Conservation (phyloP, 2,113 vertebrate species). For the Puma concolor region DNA sequence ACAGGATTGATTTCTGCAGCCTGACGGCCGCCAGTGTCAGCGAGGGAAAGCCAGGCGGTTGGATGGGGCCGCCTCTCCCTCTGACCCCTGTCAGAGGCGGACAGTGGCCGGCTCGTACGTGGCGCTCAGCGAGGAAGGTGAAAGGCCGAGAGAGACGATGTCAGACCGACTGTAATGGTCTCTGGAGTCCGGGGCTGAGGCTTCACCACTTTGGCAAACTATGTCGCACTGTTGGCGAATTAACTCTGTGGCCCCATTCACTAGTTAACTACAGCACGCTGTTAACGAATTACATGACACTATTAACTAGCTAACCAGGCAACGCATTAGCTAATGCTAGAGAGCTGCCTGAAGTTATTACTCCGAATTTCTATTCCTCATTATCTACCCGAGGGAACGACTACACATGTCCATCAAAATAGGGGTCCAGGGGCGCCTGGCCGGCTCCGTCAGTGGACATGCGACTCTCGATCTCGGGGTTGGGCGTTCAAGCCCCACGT, state of each 20-base stretch:
- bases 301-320: neutral
- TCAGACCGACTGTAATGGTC: too few species aligned
- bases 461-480: neutral
- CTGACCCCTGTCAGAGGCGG: fast-evolving
- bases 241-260: neutral
- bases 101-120: neutral
- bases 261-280: neutral
- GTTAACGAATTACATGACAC: neutral
- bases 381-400: neutral
- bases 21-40: neutral
- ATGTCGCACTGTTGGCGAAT: neutral
- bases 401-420: neutral
- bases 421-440: neutral
- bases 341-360: neutral
- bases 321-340: neutral
- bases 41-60: neutral
- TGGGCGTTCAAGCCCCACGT: neutral
- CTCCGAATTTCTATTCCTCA: neutral
- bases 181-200: neutral
- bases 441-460: neutral
- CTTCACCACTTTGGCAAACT: neutral
- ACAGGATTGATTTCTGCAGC: neutral
- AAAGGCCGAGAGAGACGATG: neutral
- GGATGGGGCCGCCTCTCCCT: too few species aligned
- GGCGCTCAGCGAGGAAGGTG: neutral